Conservation (phyloP, 2,113 vertebrate genomes). For the Ursus arctos region DNA sequence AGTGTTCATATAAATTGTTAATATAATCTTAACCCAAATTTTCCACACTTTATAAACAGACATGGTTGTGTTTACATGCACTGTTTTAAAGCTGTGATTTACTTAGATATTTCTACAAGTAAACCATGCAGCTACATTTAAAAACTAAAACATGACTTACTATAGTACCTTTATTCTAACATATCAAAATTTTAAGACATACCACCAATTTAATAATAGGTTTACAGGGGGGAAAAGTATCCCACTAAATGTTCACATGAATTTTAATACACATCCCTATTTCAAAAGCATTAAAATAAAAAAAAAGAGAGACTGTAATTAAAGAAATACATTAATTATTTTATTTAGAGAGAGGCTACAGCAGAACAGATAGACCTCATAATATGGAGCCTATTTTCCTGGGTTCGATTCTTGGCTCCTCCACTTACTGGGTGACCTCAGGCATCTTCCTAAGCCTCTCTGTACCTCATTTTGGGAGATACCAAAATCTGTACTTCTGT, state of each 20-base stretch:
- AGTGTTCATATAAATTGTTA: slow-evolving; percentile 46
- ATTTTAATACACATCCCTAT: neutral
- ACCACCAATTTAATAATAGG: neutral
- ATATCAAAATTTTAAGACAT: neutral
- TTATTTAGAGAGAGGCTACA: neutral
- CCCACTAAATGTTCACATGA: neutral
- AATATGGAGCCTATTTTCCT: neutral
- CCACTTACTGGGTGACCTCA: neutral
- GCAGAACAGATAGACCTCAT: neutral
- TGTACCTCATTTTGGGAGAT: neutral
- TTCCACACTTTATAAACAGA: slow-evolving; percentile 5
- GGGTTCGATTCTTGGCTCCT: neutral
- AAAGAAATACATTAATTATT: neutral
- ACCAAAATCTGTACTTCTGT: neutral
- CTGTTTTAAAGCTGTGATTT: slow-evolving; percentile 27
- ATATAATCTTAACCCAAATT: slow-evolving; percentile 20
- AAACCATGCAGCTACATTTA: slow-evolving; percentile 39
- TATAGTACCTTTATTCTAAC: slow-evolving; percentile 13
- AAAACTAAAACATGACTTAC: slow-evolving; percentile 7
- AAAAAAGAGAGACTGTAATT: neutral
- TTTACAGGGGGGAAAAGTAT: neutral
- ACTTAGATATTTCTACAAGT: slow-evolving; percentile 1
- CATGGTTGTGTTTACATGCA: neutral
- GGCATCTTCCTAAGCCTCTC: neutral
- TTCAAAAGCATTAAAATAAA: slow-evolving; percentile 27